These are phyloP conservation scores for Patella depressa DNA, from an alignment of 2,888 invertebrate species.

Conservation along the genomic window DNA sequence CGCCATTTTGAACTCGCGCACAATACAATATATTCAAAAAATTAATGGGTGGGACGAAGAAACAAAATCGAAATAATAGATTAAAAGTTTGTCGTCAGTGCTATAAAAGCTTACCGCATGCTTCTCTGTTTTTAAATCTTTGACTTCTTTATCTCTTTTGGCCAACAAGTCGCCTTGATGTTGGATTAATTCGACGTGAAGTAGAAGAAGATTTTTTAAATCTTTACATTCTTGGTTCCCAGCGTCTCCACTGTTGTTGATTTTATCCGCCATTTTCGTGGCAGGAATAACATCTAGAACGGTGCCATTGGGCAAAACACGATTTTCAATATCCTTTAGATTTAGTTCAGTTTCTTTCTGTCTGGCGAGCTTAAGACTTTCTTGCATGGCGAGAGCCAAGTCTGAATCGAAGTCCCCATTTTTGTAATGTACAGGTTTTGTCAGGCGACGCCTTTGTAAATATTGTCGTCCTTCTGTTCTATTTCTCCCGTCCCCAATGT, in stretches of 20 bases:
- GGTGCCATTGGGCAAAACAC: constrained; percentile 8
- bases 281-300: constrained; percentile 25
- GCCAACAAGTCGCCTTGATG: constrained; percentile 88
- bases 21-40: no score
- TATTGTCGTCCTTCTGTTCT: constrained; percentile 45
- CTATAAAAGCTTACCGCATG: constrained; percentile 77
- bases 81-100: neutral
- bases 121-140: constrained; percentile 82
- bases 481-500: constrained; percentile 43
- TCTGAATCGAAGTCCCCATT: constrained; percentile 57
- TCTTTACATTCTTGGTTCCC: constrained; percentile 51
- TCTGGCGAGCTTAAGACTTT: constrained; percentile 58
- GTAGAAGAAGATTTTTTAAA: constrained; percentile 80
- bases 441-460: constrained; percentile 48
- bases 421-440: constrained; percentile 49
- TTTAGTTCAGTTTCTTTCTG: constrained; percentile 42
- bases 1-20: no score
- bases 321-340: constrained; percentile 20
- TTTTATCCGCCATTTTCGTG: constrained; percentile 18
- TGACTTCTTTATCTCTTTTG: constrained; percentile 84
- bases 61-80: no score
- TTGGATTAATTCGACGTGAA: constrained; percentile 89
- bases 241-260: constrained; percentile 19
- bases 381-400: constrained; percentile 57
- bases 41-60: no score